Evolutionary conservation across 2,113 vertebrate species (phyloP), one percentile per base, ranked within the genome.

Genomic region (Gambusia affinis): DNA sequence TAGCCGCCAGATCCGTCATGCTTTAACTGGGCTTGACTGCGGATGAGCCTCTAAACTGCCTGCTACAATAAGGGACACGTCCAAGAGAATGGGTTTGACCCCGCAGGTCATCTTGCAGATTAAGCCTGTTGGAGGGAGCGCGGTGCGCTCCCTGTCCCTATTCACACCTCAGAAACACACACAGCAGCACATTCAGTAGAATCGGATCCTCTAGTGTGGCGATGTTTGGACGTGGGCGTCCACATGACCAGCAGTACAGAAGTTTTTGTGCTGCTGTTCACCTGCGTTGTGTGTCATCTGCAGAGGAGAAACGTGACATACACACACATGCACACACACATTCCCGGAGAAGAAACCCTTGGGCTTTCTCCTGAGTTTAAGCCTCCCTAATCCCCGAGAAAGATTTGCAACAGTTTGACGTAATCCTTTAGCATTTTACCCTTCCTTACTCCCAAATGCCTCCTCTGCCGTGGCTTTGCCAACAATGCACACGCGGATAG

Each of bases 1-100:
- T 91, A 84, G 91, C 87, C 80, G 82, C 73, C 84, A 70, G 88
- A 88, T 90, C 87, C 79, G 88, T 91, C 89, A 92, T 73, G 80
- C 88, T 90, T 87, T 92, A 89, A 93, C 90, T 72, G 91, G 84
- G 60, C 88, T 83, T 89, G 91, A 92, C 91, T 89, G 89, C 60
- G 89, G 91, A 92, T 88, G 90, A 89, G 89, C 87, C 82, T 89
- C 88, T 88, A 90, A 92, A 93, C 86, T 88, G 85, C 88, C 85
- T 66, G 76, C 81, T 82, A 88, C 86, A 92, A 92, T 91, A 92
- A 90, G 89, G 85, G 84, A 89, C 91, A 90, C 81, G 86, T 91
- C 91, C 75, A 65, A 78, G 85, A 89, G 91, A 93, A 92, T 93
- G 84, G 88, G 79, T 92, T 92, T 93, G 93, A 94, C 93, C 93